A percentile compares a stretch with the other conserved stretches of the same genome.
phyloP scores from a whole-genome alignment of 2,888 invertebrate species.

The Nezara viridula region DNA sequence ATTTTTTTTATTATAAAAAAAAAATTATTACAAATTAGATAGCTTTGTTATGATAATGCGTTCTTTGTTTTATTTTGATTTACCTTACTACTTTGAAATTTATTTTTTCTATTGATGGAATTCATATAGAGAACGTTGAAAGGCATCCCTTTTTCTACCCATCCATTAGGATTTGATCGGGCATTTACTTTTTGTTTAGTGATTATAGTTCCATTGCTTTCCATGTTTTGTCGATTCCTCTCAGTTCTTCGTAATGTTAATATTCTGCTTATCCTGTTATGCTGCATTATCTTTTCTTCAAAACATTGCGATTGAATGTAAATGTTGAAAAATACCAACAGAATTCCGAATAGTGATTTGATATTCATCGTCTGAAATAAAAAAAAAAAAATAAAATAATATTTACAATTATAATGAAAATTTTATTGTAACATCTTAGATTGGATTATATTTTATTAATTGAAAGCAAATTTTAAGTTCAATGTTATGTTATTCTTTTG shows the following conservation, averaged over 20 bases:
- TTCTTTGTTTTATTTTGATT: constrained; percentile 7
- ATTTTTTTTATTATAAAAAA: neutral
- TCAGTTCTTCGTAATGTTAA: constrained; percentile 7
- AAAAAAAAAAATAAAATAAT: neutral
- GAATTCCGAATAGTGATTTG: constrained; percentile 4
- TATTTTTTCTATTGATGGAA: constrained; percentile 62
- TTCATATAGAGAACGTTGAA: constrained; percentile 72
- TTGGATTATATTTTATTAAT: too few species aligned
- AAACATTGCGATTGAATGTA: neutral
- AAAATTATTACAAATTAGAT: neutral
- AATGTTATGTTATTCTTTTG: too few species aligned
- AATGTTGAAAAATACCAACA: neutral
- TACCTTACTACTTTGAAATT: neutral
- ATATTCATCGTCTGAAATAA: neutral
- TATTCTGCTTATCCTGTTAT: constrained; percentile 31
- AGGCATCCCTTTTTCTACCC: constrained; percentile 72
- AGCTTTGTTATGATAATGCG: neutral
- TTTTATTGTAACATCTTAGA: too few species aligned
- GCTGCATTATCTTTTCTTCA: neutral
- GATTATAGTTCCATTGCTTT: neutral
- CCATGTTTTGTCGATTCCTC: constrained; percentile 12
- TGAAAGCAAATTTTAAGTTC: too few species aligned
- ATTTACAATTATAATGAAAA: too few species aligned
- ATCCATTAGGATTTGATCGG: constrained; percentile 64
- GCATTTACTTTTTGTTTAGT: neutral